Evolutionary conservation across 2,113 vertebrate species (phyloP).

Genomic region (Scopus umbretta): DNA sequence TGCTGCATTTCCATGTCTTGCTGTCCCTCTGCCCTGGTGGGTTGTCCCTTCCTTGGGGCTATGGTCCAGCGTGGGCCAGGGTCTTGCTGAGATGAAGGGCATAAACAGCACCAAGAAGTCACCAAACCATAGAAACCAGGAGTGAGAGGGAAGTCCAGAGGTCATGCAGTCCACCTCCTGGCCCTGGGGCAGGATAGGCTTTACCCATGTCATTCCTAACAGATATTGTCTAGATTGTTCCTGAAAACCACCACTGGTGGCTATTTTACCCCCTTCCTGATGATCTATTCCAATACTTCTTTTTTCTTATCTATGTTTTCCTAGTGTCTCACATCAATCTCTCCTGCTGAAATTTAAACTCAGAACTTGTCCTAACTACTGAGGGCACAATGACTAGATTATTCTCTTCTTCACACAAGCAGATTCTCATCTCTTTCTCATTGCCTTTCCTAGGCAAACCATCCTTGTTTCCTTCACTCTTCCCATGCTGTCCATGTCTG

Average conservation of each 20-base stretch:
- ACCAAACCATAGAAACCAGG: background rate
- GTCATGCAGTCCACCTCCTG: background rate
- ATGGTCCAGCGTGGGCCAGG: fast-evolving
- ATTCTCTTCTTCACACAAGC: background rate
- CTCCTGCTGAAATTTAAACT: background rate
- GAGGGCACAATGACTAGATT: background rate
- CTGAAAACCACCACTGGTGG: background rate
- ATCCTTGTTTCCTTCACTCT: background rate
- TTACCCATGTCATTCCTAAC: background rate
- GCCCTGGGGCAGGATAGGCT: background rate
- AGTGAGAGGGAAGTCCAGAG: background rate
- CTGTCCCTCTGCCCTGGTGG: background rate
- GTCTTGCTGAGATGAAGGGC: background rate
- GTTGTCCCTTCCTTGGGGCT: background rate
- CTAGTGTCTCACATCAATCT: background rate
- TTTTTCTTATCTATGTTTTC: background rate
- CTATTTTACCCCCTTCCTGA: background rate
- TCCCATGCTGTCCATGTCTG: background rate
- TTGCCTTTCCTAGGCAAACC: background rate
- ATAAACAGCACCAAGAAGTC: background rate
- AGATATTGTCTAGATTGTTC: background rate
- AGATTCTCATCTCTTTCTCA: background rate
- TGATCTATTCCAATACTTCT: background rate
- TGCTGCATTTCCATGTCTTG: background rate
- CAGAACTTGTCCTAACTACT: background rate